Percentiles rank a stretch among this genome's conserved stretches.
phyloP scores from a whole-genome alignment of 2,888 invertebrate species.

The Cryptus armator region DNA sequence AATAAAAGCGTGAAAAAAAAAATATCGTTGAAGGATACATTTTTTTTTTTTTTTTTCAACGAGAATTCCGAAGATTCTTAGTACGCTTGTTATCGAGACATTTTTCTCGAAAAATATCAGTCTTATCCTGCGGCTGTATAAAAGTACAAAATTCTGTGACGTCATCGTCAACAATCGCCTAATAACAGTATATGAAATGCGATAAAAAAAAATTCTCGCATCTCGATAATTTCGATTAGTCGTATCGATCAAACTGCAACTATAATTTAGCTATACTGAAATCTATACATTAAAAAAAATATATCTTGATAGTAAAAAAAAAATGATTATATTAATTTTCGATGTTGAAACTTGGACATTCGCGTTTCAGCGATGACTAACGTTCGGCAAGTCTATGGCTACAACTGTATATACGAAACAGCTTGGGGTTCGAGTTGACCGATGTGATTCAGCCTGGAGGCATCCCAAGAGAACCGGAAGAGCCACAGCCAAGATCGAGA shows the following conservation, averaged over 20 bases:
- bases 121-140: neutral
- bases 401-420: slow-evolving; percentile 16
- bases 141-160: neutral
- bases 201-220: neutral
- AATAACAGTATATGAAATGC: neutral
- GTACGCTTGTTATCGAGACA: neutral
- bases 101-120: neutral
- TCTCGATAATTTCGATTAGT: neutral
- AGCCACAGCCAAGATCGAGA: slow-evolving; percentile 32
- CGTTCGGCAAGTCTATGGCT: neutral
- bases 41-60: neutral
- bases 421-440: slow-evolving; percentile 47
- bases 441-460: slow-evolving; percentile 76
- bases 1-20: neutral
- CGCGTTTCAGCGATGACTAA: slow-evolving; percentile 36
- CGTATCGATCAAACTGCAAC: neutral
- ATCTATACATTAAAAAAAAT: neutral
- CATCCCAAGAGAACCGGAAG: slow-evolving; percentile 75
- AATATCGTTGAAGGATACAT: neutral
- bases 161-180: neutral
- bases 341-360: slow-evolving; percentile 10
- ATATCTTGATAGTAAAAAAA: neutral
- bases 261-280: too few species aligned
- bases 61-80: too few species aligned
- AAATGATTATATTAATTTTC: neutral